Conservation (phyloP, 2,888 invertebrate genomes). For the Macrosoma leucophasiata region DNA sequence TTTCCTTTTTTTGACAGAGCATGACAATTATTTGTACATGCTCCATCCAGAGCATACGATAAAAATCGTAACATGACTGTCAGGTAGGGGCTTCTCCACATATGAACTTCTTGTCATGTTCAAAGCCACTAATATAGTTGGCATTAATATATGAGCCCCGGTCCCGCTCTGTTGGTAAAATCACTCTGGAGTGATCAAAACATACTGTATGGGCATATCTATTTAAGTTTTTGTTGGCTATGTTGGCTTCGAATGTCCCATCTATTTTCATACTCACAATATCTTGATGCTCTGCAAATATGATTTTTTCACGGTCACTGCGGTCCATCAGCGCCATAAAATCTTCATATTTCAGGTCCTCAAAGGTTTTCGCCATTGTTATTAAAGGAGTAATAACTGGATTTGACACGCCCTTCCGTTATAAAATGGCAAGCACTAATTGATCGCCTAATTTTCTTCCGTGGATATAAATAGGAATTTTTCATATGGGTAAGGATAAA, state of each 20-base stretch:
- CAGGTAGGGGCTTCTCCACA: neutral
- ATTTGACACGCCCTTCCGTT: too few species aligned
- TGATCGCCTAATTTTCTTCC: too few species aligned
- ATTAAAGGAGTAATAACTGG: neutral
- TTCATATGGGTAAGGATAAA: neutral
- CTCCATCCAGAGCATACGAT: slow-evolving; percentile 6
- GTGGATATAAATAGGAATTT: too few species aligned
- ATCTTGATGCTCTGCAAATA: neutral
- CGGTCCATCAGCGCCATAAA: slow-evolving; percentile 4
- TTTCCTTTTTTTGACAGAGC: slow-evolving; percentile 1
- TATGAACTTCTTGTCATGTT: slow-evolving; percentile 5
- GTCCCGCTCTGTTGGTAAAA: slow-evolving; percentile 1
- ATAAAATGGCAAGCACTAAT: too few species aligned
- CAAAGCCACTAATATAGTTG: slow-evolving; percentile 2
- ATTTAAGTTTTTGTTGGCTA: slow-evolving; percentile 1
- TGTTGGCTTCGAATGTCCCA: slow-evolving; percentile 1
- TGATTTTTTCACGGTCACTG: slow-evolving; percentile 1
- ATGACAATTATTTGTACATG: slow-evolving; percentile 2
- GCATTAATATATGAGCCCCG: slow-evolving; percentile 1
- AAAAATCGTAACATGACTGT: slow-evolving; percentile 1
- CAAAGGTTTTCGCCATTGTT: neutral
- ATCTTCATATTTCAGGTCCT: slow-evolving; percentile 1
- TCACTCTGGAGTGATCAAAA: slow-evolving; percentile 1
- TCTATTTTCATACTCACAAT: slow-evolving; percentile 1
- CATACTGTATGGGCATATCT: neutral